A percentile compares a stretch with the other conserved stretches of the same genome.
Conservation (phyloP, 1,140 invertebrate genomes). For the Diorhabda elongata region DNA sequence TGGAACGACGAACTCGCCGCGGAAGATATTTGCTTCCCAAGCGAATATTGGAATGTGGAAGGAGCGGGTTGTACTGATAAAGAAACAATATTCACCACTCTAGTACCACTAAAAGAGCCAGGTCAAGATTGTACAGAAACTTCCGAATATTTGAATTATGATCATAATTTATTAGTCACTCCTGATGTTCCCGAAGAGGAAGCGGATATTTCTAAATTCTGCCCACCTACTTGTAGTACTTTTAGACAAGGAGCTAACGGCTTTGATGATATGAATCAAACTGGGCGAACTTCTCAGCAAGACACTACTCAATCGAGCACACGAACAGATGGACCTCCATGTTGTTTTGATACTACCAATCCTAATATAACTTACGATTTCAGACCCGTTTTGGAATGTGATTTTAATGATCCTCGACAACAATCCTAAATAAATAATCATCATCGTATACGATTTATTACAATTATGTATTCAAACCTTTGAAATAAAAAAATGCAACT, state of each 20-base stretch:
- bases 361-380: background rate
- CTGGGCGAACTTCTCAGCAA: background rate
- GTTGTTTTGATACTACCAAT: background rate
- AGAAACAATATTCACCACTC: background rate
- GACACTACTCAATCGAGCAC: background rate
- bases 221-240: background rate
- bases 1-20: background rate
- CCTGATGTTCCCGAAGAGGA: background rate
- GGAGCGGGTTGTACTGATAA: background rate
- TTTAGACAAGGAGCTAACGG: background rate
- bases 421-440: too few relatives aligned
- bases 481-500: too few relatives aligned
- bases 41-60: background rate
- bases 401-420: background rate
- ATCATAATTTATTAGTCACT: background rate
- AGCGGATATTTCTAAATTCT: background rate
- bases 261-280: background rate
- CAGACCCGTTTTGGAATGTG: background rate
- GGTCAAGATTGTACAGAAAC: background rate
- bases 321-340: background rate
- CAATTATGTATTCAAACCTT: too few relatives aligned
- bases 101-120: background rate
- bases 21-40: background rate
- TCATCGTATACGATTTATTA: too few relatives aligned
- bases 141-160: background rate